Evolutionary conservation across 2,797 vertebrate genomes (phyloP).

Genomic region (Dallia pectoralis): DNA sequence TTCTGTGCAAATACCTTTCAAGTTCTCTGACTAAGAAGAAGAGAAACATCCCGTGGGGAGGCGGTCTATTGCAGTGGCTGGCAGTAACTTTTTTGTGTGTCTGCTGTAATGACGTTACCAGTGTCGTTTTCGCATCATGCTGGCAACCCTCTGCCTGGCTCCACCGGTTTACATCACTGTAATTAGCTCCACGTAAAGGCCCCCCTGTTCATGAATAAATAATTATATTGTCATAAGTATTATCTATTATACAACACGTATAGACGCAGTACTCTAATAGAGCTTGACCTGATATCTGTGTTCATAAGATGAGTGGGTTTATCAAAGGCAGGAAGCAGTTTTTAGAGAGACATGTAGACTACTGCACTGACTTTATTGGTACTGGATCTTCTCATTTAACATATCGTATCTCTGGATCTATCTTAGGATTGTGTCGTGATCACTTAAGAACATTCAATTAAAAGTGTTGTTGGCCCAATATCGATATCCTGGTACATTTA

Average conservation of each 20-base stretch:
- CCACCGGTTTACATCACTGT: slow-evolving; percentile 39
- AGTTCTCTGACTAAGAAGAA: slow-evolving; percentile 25
- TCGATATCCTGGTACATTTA: too few relatives aligned
- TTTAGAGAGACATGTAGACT: not conserved
- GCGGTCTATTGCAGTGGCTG: slow-evolving; percentile 23
- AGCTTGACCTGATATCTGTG: not conserved
- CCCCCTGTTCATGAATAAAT: not conserved
- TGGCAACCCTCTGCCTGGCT: not conserved
- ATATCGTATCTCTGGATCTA: too few relatives aligned
- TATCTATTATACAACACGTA: too few relatives aligned
- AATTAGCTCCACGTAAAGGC: slow-evolving; percentile 37
- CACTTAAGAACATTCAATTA: too few relatives aligned
- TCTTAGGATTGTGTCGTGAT: too few relatives aligned
- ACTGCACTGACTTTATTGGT: not conserved
- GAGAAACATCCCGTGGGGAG: slow-evolving; percentile 6
- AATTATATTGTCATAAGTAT: not conserved
- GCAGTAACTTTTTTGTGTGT: slow-evolving; percentile 4
- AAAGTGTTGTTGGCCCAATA: too few relatives aligned
- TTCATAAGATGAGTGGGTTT: not conserved
- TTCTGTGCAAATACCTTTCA: slow-evolving; percentile 19
- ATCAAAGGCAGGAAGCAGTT: not conserved
- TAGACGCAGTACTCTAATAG: not conserved
- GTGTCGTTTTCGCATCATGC: slow-evolving; percentile 17
- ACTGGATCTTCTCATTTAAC: not conserved
- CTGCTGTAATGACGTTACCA: slow-evolving; percentile 24